A percentile compares a stretch with the other conserved stretches of the same genome.
These are phyloP conservation scores for Eupithecia vulgata DNA, from an alignment of 2,888 invertebrate species.

Conservation along the genomic window DNA sequence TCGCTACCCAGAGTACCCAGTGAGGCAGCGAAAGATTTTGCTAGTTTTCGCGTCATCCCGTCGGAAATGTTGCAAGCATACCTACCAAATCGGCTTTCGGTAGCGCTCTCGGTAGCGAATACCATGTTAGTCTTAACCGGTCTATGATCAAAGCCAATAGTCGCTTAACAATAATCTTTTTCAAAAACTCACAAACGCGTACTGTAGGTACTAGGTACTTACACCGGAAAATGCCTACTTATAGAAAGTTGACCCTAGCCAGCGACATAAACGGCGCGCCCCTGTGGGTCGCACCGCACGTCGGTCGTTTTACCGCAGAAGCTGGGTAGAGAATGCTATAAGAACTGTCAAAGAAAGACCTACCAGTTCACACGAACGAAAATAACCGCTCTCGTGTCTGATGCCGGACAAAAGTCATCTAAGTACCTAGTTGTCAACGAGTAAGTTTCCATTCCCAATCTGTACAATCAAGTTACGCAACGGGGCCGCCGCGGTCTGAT, in stretches of 20 bases:
- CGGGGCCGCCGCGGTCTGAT: slow-evolving; percentile 66
- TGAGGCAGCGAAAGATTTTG: too few species aligned
- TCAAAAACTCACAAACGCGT: background rate
- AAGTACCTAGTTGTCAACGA: background rate
- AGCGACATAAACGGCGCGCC: background rate
- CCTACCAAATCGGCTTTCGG: background rate
- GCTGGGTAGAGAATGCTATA: background rate
- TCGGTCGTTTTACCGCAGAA: background rate
- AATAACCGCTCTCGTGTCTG: background rate
- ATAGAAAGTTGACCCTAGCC: background rate
- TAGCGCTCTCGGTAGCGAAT: background rate
- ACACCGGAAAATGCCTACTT: background rate
- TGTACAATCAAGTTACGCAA: slow-evolving; percentile 59
- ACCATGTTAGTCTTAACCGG: background rate
- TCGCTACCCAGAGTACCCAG: too few species aligned
- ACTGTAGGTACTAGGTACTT: background rate
- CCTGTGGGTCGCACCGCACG: too few species aligned
- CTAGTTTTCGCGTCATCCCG: too few species aligned
- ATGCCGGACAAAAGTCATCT: background rate
- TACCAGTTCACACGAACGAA: background rate
- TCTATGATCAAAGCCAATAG: background rate
- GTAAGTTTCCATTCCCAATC: slow-evolving; percentile 18
- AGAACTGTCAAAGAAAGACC: background rate
- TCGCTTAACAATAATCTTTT: background rate
- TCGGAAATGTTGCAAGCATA: background rate